Base-by-base conservation (phyloP, 2,888 invertebrate genomes). In the Torymus aiolomorphi region DNA sequence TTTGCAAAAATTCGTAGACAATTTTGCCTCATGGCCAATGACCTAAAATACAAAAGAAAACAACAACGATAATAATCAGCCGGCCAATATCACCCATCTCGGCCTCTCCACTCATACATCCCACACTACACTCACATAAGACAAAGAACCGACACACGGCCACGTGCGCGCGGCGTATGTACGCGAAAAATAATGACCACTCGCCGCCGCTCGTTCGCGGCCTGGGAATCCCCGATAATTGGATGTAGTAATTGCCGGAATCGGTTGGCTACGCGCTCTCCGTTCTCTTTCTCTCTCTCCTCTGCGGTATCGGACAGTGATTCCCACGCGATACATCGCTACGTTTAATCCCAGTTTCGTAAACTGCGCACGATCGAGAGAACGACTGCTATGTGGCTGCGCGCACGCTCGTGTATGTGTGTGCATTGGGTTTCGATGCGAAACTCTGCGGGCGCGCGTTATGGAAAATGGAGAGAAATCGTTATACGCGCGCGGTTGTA, bases 131-230 rank as follows among this genome's bases (percentile, higher is more conserved):
- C 2, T 63, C 24, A 18, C 52, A 12, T 18, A 52, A 62, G 31
- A 42, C 12, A 18, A 59, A 20, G 52, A 56, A 18, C 18, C n/a
- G 63, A 42, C 20, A 20, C n/a, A n/a, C n/a, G n/a, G n/a, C n/a
- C n/a, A n/a, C n/a, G n/a, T 42, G n/a, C 18, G 2, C 11, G 56
- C 57, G 42, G 20, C 2, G 49, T 85, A 87, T 84, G 82, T 83
- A 80, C 80, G 83, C 79, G 80, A 79, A 86, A 84, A 86, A 85
- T 85, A 87, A 87, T 85, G 86, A 85, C 83, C 84, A 80, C 80
- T 65, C 81, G 83, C 42, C 42, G 78, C 81, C 13, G 74, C 49
- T 76, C 76, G 72, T 75, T 75, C 71, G 71, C 62, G 75, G 75
- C 74, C 49, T 49, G 65, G 69, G 71, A 76, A 79, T 81, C 72